Base-by-base conservation (phyloP, 1,140 invertebrate genomes). In the honey bee (Apis mellifera) region DNA sequence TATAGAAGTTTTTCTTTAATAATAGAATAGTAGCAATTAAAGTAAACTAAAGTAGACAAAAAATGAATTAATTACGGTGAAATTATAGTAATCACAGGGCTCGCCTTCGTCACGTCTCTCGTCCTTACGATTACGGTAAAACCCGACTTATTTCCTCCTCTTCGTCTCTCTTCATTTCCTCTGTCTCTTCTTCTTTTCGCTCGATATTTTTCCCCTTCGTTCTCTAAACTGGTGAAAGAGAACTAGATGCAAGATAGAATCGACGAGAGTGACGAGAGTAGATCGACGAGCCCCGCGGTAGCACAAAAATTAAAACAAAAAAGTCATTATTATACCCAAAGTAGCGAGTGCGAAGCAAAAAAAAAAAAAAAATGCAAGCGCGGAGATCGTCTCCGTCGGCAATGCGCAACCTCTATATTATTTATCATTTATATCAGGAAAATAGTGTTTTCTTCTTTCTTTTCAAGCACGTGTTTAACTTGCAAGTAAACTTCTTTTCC, bases 41-140 rank as follows among this genome's bases (percentile, higher is more conserved):
- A 92, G 82, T 92, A 93, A 93, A 92, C 90, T 92, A 92, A 90
- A 91, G 83, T 89, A 91, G 84, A 90, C 77, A 89, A 89, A 89
- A 89, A 86, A 90, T 82, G 86, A 90, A 90, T 90, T 87, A 88
- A 92, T 91, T 87, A 91, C 88, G 87, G 86, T 85, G 88, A 90
- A 90, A 90, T 86, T 89, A 90, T 90, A 78, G 78, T 88, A 89
- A 89, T 87, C 84, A 57, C 48, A 81, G 87, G 86, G 84, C 80
- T 73, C 32, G 55, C 82, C 57, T 70, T 54, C 52, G 57, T 64
- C 78, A 23, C 82, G 79, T 32, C 32, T 19, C 54, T 74, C 52
- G 76, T 77, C 76, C 76, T n/a, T 79, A 52, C n/a, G n/a, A 19
- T n/a, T 12, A 50, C 23, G 21, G 19, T 55, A 69, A 54, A 69